Evolutionary conservation across 2,888 invertebrate species (phyloP).

Genomic region (Agriopis aurantiaria): DNA sequence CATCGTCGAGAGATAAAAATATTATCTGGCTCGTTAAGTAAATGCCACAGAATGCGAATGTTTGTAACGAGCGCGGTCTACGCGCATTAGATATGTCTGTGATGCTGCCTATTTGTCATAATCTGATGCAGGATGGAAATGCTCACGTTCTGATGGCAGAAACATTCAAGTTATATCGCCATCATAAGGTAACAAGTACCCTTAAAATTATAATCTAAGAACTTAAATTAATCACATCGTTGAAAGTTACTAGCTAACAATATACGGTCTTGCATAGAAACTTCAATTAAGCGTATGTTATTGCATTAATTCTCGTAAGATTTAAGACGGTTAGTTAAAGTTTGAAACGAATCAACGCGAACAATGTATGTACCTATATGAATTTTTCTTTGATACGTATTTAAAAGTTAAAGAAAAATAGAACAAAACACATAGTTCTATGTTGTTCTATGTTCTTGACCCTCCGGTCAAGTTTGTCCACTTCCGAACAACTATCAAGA

Average conservation of each 20-base stretch:
- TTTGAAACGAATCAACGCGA: no score
- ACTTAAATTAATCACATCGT: constrained; percentile 13
- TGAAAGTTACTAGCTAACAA: background rate
- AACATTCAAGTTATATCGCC: constrained; percentile 58
- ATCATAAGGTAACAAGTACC: constrained; percentile 47
- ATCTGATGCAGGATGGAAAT: constrained; percentile 64
- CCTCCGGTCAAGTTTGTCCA: no score
- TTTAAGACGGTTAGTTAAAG: no score
- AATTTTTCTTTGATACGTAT: no score
- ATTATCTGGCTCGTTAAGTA: constrained; percentile 20
- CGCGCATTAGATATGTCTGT: constrained; percentile 53
- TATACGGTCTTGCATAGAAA: no score
- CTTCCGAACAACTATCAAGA: no score
- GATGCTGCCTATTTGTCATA: constrained; percentile 65
- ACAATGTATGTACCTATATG: no score
- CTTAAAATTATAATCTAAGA: constrained; percentile 7
- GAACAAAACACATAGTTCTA: no score
- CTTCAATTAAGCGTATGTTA: no score
- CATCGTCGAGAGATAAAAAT: constrained; percentile 22
- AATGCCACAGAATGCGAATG: constrained; percentile 23
- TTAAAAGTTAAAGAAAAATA: no score
- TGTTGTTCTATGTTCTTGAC: no score
- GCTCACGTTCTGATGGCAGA: constrained; percentile 59
- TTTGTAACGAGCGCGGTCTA: constrained; percentile 36
- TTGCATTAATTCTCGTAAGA: no score